phyloP scores from a whole-genome alignment of 1,140 invertebrate species.

The Eriocheir sinensis region DNA sequence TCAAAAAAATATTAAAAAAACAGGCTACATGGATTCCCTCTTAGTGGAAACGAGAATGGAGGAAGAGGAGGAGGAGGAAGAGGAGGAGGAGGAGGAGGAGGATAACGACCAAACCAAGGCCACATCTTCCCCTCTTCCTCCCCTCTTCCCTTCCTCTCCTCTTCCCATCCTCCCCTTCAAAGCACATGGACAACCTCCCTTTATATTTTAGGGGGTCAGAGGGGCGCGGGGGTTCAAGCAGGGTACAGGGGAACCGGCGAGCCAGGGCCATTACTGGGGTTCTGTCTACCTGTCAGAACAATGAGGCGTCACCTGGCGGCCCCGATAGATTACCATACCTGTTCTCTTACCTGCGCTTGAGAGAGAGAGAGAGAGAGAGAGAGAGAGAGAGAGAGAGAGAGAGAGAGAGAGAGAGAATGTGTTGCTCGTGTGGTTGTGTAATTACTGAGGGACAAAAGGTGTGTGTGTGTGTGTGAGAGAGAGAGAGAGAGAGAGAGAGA shows the following conservation, averaged over 20 bases:
- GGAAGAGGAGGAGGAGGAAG: neutral
- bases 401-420: neutral
- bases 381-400: too few relatives aligned
- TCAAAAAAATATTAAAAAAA: neutral
- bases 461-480: too few relatives aligned
- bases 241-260: too few relatives aligned
- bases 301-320: neutral
- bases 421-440: too few relatives aligned
- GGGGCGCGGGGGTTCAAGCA: too few relatives aligned
- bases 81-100: neutral
- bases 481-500: too few relatives aligned
- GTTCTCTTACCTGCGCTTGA: neutral
- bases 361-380: slow-evolving; percentile 21
- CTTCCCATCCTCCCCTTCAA: too few relatives aligned
- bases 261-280: neutral
- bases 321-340: slow-evolving; percentile 13
- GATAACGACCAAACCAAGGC: neutral
- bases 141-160: too few relatives aligned
- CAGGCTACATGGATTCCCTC: neutral
- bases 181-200: too few relatives aligned
- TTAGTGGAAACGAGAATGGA: neutral
- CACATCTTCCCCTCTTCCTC: too few relatives aligned
- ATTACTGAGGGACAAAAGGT: too few relatives aligned
- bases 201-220: neutral
- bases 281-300: neutral